Conservation (phyloP, 2,797 vertebrate genomes). For the Macrochelys suwanniensis region DNA sequence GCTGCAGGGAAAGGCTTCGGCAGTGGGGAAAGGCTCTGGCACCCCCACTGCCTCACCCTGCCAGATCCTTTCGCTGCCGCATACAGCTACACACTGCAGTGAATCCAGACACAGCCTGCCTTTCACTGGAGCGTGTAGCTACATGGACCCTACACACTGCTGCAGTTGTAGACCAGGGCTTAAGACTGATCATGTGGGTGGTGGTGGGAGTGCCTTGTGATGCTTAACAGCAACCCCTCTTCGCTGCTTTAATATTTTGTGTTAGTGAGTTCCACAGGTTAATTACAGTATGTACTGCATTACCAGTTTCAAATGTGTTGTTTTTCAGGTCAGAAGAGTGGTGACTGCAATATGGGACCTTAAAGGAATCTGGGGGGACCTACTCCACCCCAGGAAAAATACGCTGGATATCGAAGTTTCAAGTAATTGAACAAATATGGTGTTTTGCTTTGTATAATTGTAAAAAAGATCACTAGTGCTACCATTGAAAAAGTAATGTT, state of each 20-base stretch:
- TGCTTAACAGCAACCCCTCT: background rate
- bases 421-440: rapidly evolving
- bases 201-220: rapidly evolving
- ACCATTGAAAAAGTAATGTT: background rate
- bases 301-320: background rate
- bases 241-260: rapidly evolving
- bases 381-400: background rate
- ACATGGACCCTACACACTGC: no score
- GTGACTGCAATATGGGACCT: background rate
- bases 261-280: rapidly evolving
- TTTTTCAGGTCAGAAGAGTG: background rate
- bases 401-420: rapidly evolving
- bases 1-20: background rate
- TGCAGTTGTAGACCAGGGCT: no score
- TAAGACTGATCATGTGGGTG: rapidly evolving
- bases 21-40: background rate
- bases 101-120: no score
- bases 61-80: no score
- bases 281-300: background rate
- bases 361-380: rapidly evolving
- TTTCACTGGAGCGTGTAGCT: no score
- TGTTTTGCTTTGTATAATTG: rapidly evolving
- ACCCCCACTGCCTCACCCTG: no score
- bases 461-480: background rate
- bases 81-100: no score